A percentile compares a stretch with the other conserved stretches of the same genome.
These are phyloP conservation scores for Muraenolepis orangiensis DNA, from an alignment of 2,797 vertebrate genomes.

Conservation along the genomic window DNA sequence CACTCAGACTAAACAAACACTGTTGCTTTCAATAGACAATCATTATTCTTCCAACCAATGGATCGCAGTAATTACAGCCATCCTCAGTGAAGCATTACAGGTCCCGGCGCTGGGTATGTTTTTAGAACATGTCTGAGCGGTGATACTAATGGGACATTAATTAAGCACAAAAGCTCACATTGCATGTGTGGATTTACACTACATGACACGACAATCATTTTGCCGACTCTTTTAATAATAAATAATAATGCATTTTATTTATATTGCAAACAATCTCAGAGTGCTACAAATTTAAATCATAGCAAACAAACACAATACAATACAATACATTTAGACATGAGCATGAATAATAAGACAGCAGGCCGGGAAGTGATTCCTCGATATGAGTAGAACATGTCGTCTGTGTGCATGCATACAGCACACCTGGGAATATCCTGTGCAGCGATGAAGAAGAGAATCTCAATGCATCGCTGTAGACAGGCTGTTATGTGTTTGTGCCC, in stretches of 20 bases:
- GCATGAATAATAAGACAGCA: conserved; percentile 1
- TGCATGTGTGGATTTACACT: not conserved
- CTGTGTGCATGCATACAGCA: not conserved
- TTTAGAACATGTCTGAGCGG: not conserved
- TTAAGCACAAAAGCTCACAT: not conserved
- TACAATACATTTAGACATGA: not conserved
- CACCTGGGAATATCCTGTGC: not conserved
- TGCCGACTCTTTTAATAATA: too few species aligned
- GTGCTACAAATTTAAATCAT: too few species aligned
- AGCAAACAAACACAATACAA: not conserved
- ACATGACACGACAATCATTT: too few species aligned
- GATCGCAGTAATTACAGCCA: too few species aligned
- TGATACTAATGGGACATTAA: not conserved
- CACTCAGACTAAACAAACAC: too few species aligned
- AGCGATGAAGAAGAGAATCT: not conserved
- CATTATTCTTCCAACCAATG: too few species aligned
- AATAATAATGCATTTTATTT: too few species aligned
- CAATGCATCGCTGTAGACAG: not conserved
- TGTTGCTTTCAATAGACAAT: too few species aligned
- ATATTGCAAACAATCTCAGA: too few species aligned
- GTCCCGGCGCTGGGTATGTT: too few species aligned
- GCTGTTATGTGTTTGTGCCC: not conserved
- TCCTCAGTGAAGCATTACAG: too few species aligned
- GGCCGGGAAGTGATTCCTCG: not conserved
- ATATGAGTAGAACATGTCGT: not conserved